Evolutionary conservation across 2,888 invertebrate genomes (phyloP).

Genomic region (Oscheius sp.): DNA sequence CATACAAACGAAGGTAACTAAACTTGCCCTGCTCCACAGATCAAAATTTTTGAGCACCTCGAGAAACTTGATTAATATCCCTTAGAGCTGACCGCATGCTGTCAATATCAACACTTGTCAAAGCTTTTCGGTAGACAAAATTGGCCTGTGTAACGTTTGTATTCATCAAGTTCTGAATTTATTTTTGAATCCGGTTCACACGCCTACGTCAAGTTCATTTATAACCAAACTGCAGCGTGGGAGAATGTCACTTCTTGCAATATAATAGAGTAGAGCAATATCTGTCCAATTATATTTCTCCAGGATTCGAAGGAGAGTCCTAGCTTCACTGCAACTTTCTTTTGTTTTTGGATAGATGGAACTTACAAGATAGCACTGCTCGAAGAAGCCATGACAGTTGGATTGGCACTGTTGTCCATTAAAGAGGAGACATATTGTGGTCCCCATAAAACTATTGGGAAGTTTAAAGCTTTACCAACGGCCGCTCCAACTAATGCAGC

Average conservation of each 20-base stretch:
- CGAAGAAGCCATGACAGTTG: conserved; percentile 51
- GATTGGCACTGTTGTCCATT: conserved; percentile 46
- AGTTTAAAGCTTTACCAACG: conserved; percentile 50
- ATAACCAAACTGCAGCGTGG: conserved; percentile 36
- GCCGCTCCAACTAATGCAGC: conserved; percentile 49
- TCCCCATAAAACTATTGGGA: conserved; percentile 57
- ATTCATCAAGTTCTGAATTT: conserved; percentile 11
- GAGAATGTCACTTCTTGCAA: conserved; percentile 41
- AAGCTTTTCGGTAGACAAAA: conserved; percentile 21
- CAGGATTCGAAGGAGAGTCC: conserved; percentile 45
- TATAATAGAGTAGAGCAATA: conserved; percentile 61
- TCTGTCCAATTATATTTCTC: conserved; percentile 60
- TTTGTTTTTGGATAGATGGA: no score
- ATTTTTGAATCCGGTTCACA: not conserved
- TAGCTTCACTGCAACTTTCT: conserved; percentile 42
- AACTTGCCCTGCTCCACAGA: no score
- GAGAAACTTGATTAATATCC: conserved; percentile 18
- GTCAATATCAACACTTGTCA: not conserved
- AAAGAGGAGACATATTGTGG: conserved; percentile 52
- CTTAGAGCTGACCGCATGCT: not conserved
- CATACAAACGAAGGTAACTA: conserved; percentile 53
- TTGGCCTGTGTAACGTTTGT: conserved; percentile 14
- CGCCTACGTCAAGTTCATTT: conserved; percentile 25
- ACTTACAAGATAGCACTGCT: conserved; percentile 52
- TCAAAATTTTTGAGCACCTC: no score